These are phyloP conservation scores for Nematolebias whitei DNA, from an alignment of 2,113 vertebrate genomes.

Conservation along the genomic window DNA sequence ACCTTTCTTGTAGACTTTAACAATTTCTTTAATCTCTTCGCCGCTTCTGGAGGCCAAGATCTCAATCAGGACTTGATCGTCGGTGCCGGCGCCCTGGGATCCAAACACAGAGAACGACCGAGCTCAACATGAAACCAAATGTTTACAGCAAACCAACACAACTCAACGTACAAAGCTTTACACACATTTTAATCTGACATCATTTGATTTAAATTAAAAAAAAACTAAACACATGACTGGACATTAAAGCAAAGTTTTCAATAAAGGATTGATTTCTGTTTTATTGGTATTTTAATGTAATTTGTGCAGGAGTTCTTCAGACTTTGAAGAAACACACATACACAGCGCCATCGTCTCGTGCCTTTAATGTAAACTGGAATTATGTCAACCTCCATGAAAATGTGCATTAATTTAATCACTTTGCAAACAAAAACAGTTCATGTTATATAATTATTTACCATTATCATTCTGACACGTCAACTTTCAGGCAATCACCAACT, in stretches of 20 bases:
- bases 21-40: conserved; percentile 82
- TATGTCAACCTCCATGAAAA: too few species aligned
- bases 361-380: too few species aligned
- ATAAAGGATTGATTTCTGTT: neutral
- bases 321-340: too few species aligned
- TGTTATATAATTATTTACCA: neutral
- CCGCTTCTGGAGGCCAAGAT: conserved; percentile 92
- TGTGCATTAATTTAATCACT: too few species aligned
- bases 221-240: neutral
- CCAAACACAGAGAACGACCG: conserved; percentile 20
- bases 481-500: too few species aligned
- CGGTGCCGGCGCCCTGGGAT: conserved; percentile 89
- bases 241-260: neutral
- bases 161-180: neutral
- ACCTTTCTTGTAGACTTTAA: conserved; percentile 91
- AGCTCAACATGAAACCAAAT: conserved; percentile 7
- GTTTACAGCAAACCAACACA: neutral
- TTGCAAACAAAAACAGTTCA: too few species aligned
- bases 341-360: too few species aligned
- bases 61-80: conserved; percentile 91
- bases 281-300: too few species aligned
- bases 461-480: neutral
- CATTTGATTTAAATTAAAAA: neutral
- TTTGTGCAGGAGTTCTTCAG: too few species aligned
- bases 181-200: neutral